These are phyloP conservation scores for Charanyca ferruginea DNA, from an alignment of 2,888 invertebrate species.

Conservation along the genomic window DNA sequence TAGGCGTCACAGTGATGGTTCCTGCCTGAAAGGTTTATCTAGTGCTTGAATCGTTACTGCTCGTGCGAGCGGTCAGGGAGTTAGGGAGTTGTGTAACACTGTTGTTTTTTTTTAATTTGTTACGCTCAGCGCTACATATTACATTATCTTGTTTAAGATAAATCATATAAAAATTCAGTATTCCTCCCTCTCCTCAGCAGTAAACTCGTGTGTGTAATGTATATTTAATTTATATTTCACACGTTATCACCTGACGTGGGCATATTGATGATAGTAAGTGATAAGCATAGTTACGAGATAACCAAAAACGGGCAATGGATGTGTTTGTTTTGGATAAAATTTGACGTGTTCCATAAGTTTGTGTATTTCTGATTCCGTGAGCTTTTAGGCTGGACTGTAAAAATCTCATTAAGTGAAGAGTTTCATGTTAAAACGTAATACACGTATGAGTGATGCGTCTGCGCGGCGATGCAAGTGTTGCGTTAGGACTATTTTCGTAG, in stretches of 20 bases:
- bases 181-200: constrained; percentile 66
- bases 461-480: constrained; percentile 88
- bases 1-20: constrained; percentile 83
- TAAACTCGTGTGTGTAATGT: constrained; percentile 75
- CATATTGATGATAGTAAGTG: constrained; percentile 77
- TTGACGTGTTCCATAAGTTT: constrained; percentile 38
- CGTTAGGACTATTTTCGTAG: constrained; percentile 90
- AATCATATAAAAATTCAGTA: constrained; percentile 76
- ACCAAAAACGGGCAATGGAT: constrained; percentile 65
- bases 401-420: constrained; percentile 50
- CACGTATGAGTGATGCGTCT: constrained; percentile 86
- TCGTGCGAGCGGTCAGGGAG: constrained; percentile 74
- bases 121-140: constrained; percentile 71
- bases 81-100: constrained; percentile 79
- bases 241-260: constrained; percentile 69
- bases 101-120: constrained; percentile 72
- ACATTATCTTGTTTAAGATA: constrained; percentile 75
- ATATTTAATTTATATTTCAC: constrained; percentile 62
- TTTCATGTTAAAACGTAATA: constrained; percentile 59
- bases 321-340: constrained; percentile 61
- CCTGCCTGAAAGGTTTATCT: constrained; percentile 75
- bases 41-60: constrained; percentile 71
- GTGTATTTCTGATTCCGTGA: constrained; percentile 32
- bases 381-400: constrained; percentile 24
- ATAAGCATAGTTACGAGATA: constrained; percentile 76